phyloP scores from a whole-genome alignment of 1,140 invertebrate species.

The Trachelipus rathkii region DNA sequence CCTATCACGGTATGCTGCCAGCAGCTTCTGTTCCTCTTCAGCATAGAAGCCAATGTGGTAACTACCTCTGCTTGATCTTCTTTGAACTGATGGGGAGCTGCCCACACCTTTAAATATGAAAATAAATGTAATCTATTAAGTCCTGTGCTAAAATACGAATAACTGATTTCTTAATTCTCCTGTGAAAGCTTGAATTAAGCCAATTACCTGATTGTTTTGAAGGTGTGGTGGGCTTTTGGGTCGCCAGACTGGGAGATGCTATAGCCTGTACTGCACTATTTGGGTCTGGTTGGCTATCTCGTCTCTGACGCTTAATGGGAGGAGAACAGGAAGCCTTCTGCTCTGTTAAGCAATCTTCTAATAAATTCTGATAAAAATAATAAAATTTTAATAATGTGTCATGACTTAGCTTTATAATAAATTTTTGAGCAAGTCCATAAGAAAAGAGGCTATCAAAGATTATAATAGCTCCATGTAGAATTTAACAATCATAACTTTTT shows the following conservation, averaged over 20 bases:
- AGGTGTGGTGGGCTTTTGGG: neutral
- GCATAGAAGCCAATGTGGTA: slow-evolving; percentile 5
- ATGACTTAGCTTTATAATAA: too few species aligned
- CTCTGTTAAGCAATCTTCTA: slow-evolving; percentile 1
- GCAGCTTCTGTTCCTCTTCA: slow-evolving; percentile 4
- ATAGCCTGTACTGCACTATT: neutral
- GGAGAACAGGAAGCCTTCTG: neutral
- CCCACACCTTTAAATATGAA: neutral
- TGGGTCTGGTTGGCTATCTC: neutral
- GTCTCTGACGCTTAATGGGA: neutral
- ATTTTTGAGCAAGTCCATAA: too few species aligned
- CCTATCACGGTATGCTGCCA: slow-evolving; percentile 4
- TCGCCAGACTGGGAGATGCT: slow-evolving; percentile 5
- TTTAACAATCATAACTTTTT: too few species aligned
- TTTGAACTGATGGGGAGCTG: slow-evolving; percentile 1
- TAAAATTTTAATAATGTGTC: too few species aligned
- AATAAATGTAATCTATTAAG: too few species aligned
- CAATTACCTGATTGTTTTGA: neutral
- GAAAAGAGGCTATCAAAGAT: too few species aligned
- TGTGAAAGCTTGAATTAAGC: too few species aligned
- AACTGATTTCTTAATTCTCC: too few species aligned
- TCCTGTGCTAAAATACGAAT: too few species aligned
- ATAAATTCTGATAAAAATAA: neutral
- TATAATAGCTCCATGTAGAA: too few species aligned
- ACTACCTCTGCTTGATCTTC: slow-evolving; percentile 11